These are phyloP conservation scores for Andrena bucephala DNA, from an alignment of 2,888 invertebrate species.

Conservation along the genomic window DNA sequence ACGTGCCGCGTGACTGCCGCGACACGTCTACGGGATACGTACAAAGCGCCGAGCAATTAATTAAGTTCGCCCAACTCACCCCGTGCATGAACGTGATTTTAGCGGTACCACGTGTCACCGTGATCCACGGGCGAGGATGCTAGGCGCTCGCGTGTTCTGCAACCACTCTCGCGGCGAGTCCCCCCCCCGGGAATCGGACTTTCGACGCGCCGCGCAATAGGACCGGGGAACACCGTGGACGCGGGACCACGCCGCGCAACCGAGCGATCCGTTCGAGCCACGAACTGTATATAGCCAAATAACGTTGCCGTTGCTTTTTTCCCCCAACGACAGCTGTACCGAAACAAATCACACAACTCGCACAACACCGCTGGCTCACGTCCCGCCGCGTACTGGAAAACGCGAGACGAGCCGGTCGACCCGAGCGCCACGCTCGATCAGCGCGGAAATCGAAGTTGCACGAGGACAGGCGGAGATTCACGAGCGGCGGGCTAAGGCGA, in stretches of 20 bases:
- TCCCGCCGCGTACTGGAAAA: slow-evolving; percentile 76
- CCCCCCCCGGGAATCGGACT: neutral
- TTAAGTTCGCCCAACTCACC: slow-evolving; percentile 5
- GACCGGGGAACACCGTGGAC: neutral
- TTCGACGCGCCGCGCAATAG: neutral
- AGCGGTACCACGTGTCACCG: slow-evolving; percentile 58
- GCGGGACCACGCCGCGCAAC: neutral
- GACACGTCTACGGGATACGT: slow-evolving; percentile 17
- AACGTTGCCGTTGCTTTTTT: slow-evolving; percentile 12
- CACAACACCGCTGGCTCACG: slow-evolving; percentile 71
- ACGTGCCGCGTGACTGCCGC: neutral
- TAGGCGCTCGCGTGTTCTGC: neutral
- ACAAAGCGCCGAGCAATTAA: slow-evolving; percentile 9
- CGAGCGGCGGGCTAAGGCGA: slow-evolving; percentile 40
- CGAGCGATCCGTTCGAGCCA: slow-evolving; percentile 1
- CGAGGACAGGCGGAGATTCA: slow-evolving; percentile 59
- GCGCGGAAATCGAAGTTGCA: slow-evolving; percentile 59
- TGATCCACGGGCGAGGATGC: slow-evolving; percentile 19
- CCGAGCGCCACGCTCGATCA: slow-evolving; percentile 69
- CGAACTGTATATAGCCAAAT: neutral
- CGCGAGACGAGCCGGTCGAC: slow-evolving; percentile 70
- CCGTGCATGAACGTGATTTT: slow-evolving; percentile 34
- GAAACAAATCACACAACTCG: slow-evolving; percentile 36
- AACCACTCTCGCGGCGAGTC: slow-evolving; percentile 30
- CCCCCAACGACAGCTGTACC: neutral